Evolutionary conservation across 2,113 vertebrate species (phyloP).

Genomic region (Brachypodius melanocephalos): DNA sequence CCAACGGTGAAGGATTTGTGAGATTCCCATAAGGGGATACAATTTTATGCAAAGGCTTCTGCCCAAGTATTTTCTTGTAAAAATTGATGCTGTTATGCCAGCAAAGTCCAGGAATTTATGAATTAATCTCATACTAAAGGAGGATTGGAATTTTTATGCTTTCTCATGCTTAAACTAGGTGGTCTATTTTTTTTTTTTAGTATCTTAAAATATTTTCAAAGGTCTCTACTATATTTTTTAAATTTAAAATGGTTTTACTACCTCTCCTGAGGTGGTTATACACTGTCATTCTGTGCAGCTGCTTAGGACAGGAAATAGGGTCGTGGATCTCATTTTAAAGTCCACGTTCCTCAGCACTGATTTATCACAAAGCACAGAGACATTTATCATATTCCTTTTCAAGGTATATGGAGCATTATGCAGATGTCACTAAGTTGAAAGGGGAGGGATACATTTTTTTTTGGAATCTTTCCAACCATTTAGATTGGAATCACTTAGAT

Average conservation of each 20-base stretch:
- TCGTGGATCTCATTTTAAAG: neutral
- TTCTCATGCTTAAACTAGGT: neutral
- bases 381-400: neutral
- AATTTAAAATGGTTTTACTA: neutral
- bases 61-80: neutral
- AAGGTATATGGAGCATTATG: neutral
- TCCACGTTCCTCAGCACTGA: neutral
- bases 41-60: neutral
- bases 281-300: neutral
- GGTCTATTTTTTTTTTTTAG: neutral
- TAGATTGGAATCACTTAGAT: neutral
- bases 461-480: neutral
- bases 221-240: neutral
- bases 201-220: neutral
- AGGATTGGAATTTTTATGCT: neutral
- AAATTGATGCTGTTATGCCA: neutral
- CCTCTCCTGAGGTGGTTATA: neutral
- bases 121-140: neutral
- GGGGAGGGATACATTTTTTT: neutral
- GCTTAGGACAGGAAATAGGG: neutral
- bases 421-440: neutral
- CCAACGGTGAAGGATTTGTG: neutral
- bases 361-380: neutral
- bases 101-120: neutral
- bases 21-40: neutral